A percentile compares a stretch with the other conserved stretches of the same genome.
Conservation (phyloP, 2,113 vertebrate genomes). For the Melanostigma gelatinosum region DNA sequence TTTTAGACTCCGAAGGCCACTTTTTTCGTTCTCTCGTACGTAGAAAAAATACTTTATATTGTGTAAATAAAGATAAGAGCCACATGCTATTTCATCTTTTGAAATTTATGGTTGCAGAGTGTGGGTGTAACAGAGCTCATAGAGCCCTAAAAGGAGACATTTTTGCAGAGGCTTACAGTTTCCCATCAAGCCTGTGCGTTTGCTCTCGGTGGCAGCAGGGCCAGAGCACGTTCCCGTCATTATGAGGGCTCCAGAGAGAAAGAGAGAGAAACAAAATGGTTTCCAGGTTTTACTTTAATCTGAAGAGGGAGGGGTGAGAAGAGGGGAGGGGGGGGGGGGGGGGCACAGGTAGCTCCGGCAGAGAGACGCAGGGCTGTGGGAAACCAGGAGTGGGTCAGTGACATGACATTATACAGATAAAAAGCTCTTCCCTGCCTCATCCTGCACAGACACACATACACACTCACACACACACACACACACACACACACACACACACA, state of each 20-base stretch:
- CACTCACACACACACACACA: neutral
- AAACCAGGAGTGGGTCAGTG: slow-evolving; percentile 38
- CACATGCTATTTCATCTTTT: slow-evolving; percentile 60
- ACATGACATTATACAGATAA: slow-evolving; percentile 35
- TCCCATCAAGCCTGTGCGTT: slow-evolving; percentile 68
- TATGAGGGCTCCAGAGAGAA: slow-evolving; percentile 64
- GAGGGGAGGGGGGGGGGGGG: slow-evolving; percentile 28
- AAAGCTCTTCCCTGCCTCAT: neutral
- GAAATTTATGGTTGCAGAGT: slow-evolving; percentile 61
- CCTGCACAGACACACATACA: neutral
- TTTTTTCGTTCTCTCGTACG: slow-evolving; percentile 40
- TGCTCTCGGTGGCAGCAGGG: slow-evolving; percentile 55
- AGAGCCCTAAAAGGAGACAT: slow-evolving; percentile 75
- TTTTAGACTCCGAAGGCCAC: slow-evolving; percentile 28
- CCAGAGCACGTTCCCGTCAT: slow-evolving; percentile 74
- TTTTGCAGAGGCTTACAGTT: slow-evolving; percentile 62
- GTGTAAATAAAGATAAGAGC: slow-evolving; percentile 70
- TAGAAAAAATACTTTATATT: slow-evolving; percentile 54
- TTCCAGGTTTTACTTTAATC: slow-evolving; percentile 78
- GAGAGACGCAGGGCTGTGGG: slow-evolving; percentile 25
- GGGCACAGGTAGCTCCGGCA: slow-evolving; percentile 52
- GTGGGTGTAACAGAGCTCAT: slow-evolving; percentile 60
- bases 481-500: neutral
- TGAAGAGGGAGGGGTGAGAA: slow-evolving; percentile 31
- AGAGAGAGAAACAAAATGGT: slow-evolving; percentile 72